Evolutionary conservation across 1,140 invertebrate species (phyloP), one percentile per base, ranked within the genome.

Genomic region (Zeugodacus cucurbitae): DNA sequence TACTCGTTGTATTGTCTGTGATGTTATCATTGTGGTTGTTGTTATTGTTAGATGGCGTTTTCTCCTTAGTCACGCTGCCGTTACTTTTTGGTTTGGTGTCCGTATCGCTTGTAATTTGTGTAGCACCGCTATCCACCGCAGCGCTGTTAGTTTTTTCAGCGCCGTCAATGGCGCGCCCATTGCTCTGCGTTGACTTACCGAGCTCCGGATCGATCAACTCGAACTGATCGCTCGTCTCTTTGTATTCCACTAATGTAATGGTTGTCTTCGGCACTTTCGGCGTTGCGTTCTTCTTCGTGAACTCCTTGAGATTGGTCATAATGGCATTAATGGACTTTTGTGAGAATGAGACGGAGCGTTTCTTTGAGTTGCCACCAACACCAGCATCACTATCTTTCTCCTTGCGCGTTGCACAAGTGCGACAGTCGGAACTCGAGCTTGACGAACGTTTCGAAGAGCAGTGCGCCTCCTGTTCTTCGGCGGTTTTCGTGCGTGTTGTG

Each of bases 271-370:
- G 88, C 88, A 91, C 91, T 26, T 91, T 90, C 8, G 90, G 85
- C 17, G 92, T 37, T 0, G 92, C 91, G 88, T 90, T 82, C n/a
- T 82, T 93, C 34, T 89, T 92, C 22, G 92, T 91, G 86, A 93
- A 92, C 89, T 93, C 92, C 70, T 91, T 93, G 17, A 93, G 91
- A 74, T 93, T 93, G 67, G 89, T 92, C 2, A 93, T 87, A 14
- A 93, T 91, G 34, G 89, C 90, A 62, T 90, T 93, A 6, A 93
- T 90, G 34, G 92, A 93, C 57, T 92, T 93, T 87, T 93, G 92
- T 3, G 91, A 91, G 17, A 93, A 93, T 14, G 92, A 93, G 0
- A 92, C 87, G 0, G 92, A 93, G 32, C 92, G 90, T 64, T 93
- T 93, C 67, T 93, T 92, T 14, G 87, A 48, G 17, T 89, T 88